Evolutionary conservation across 2,113 vertebrate species (phyloP).

Genomic region (Salvelinus alpinus): DNA sequence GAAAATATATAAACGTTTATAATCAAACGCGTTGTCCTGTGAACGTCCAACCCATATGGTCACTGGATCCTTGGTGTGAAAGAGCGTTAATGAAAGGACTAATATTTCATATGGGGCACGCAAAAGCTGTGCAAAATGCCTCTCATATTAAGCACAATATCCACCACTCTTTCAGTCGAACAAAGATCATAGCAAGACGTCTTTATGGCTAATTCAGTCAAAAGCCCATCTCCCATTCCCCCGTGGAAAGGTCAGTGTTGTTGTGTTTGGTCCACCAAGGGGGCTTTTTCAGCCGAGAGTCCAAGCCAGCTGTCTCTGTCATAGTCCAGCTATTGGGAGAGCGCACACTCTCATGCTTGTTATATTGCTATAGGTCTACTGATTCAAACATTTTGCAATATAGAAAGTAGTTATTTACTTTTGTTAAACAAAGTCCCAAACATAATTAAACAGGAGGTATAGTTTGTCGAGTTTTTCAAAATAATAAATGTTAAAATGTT

Average conservation of each 20-base stretch:
- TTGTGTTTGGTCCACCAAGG: conserved; percentile 80
- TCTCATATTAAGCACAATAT: conserved; percentile 81
- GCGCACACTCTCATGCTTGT: conserved; percentile 60
- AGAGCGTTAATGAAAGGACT: conserved; percentile 69
- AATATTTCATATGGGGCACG: conserved; percentile 87
- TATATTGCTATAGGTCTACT: conserved; percentile 5
- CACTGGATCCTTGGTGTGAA: conserved; percentile 16
- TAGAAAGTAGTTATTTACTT: neutral
- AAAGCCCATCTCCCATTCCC: conserved; percentile 78
- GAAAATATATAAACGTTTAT: too few relatives aligned
- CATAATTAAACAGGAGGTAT: neutral
- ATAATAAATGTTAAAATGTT: neutral
- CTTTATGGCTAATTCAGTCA: conserved; percentile 91
- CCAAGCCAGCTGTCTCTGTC: conserved; percentile 78
- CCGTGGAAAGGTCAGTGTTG: conserved; percentile 86
- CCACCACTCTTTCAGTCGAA: conserved; percentile 74
- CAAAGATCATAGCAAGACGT: conserved; percentile 89
- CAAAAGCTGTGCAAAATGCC: conserved; percentile 87
- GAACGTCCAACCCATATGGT: neutral
- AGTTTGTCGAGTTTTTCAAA: neutral
- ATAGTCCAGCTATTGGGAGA: conserved; percentile 64
- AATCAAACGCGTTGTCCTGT: neutral
- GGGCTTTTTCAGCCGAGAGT: conserved; percentile 54
- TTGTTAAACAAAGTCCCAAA: neutral
- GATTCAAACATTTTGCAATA: neutral